These are phyloP conservation scores for Spodoptera picta DNA, from an alignment of 2,888 invertebrate species.

Conservation along the genomic window DNA sequence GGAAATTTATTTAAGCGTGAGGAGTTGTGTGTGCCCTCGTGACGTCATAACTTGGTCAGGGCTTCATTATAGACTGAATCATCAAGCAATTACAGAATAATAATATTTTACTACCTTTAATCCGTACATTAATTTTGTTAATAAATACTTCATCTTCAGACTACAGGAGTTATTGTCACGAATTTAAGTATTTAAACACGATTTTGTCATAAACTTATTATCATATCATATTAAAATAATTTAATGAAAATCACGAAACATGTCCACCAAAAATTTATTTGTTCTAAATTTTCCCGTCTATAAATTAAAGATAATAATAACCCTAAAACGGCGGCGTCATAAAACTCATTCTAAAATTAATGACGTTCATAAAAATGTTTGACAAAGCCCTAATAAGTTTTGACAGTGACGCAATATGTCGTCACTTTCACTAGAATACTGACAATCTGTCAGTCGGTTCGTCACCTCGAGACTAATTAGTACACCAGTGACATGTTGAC, in stretches of 20 bases:
- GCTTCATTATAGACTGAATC: slow-evolving; percentile 62
- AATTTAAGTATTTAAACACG: no score
- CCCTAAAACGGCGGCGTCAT: slow-evolving; percentile 37
- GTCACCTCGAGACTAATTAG: slow-evolving; percentile 56
- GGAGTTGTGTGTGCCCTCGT: slow-evolving; percentile 44
- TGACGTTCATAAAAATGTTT: slow-evolving; percentile 42
- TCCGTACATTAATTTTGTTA: no score
- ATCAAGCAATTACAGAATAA: no score
- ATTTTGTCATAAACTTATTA: no score
- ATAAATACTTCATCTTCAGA: no score
- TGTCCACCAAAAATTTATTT: slow-evolving; percentile 33
- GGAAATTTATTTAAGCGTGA: slow-evolving; percentile 34
- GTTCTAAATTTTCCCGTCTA: slow-evolving; percentile 21
- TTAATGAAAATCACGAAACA: slow-evolving; percentile 13
- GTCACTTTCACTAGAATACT: slow-evolving; percentile 55
- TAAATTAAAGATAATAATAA: slow-evolving; percentile 48
- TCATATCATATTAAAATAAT: slow-evolving; percentile 22
- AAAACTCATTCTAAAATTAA: slow-evolving; percentile 45
- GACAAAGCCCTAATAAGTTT: slow-evolving; percentile 43
- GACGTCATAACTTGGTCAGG: slow-evolving; percentile 81
- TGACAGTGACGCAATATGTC: slow-evolving; percentile 49
- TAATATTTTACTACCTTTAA: no score
- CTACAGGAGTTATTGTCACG: no score
- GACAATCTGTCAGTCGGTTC: slow-evolving; percentile 42
- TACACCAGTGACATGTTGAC: slow-evolving; percentile 53